A percentile compares a stretch with the other conserved stretches of the same genome.
These are phyloP conservation scores for Buceros bicornis DNA, from an alignment of 2,797 vertebrate species.

Conservation along the genomic window DNA sequence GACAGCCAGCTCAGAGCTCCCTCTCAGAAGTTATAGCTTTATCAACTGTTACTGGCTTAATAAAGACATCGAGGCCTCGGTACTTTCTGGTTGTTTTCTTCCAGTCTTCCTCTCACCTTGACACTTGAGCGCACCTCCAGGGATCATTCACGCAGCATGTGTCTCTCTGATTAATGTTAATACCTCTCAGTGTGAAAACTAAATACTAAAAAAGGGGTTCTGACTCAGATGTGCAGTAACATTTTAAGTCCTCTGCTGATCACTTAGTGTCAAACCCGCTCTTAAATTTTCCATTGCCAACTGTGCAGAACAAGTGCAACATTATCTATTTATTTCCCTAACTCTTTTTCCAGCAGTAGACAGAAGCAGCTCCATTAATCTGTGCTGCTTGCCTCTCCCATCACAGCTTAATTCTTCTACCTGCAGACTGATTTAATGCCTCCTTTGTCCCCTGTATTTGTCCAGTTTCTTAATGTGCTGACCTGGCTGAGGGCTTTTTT, in stretches of 20 bases:
- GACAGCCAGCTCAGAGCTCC: background rate
- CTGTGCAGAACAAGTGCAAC: background rate
- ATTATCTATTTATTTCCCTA: background rate
- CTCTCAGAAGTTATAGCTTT: background rate
- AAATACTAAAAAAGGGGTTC: background rate
- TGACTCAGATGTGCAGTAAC: slow-evolving; percentile 24
- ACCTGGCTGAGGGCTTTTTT: background rate
- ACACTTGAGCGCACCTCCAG: background rate
- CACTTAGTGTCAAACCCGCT: background rate
- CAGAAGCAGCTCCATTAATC: background rate
- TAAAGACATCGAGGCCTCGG: background rate
- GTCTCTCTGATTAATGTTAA: background rate
- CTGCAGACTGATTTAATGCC: background rate
- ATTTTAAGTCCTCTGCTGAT: slow-evolving; percentile 7
- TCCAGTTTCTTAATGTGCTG: background rate
- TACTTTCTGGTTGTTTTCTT: background rate
- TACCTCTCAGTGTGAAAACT: background rate
- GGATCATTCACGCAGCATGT: background rate
- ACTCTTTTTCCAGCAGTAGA: background rate
- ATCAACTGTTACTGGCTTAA: background rate
- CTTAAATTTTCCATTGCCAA: slow-evolving; percentile 1
- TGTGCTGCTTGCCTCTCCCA: background rate
- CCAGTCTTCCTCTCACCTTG: slow-evolving; percentile 1
- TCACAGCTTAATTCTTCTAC: background rate
- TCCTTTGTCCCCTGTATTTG: background rate